Percentiles rank a stretch among this genome's conserved stretches.
Evolutionary conservation across 2,113 vertebrate genomes (phyloP).

Genomic region (Gadus chalcogrammus): DNA sequence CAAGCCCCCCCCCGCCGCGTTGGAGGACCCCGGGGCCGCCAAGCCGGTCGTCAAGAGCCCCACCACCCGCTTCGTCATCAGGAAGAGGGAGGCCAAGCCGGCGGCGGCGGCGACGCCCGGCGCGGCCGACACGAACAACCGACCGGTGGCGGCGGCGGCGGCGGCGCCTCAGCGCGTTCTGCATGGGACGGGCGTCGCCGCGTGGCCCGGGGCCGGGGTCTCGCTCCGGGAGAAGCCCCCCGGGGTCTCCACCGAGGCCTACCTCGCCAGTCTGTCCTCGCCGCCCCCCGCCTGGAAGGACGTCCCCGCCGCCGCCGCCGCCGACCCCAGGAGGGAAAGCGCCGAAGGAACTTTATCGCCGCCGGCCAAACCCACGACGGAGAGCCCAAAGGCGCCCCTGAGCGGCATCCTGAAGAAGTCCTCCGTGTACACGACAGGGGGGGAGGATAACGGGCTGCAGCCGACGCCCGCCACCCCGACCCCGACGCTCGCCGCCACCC

Average conservation of each 20-base stretch:
- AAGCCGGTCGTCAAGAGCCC: slow-evolving; percentile 69
- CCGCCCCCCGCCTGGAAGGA: slow-evolving; percentile 57
- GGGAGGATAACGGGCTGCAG: slow-evolving; percentile 67
- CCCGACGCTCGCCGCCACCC: slow-evolving; percentile 12
- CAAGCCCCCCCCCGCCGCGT: slow-evolving; percentile 64
- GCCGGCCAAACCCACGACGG: slow-evolving; percentile 65
- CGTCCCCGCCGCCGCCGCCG: slow-evolving; percentile 13
- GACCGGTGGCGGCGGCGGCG: slow-evolving; percentile 22
- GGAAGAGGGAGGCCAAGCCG: slow-evolving; percentile 71
- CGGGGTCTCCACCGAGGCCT: slow-evolving; percentile 90
- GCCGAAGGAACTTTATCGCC: slow-evolving; percentile 57
- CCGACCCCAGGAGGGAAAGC: slow-evolving; percentile 37
- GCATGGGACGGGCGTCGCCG: no score
- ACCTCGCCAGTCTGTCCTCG: slow-evolving; percentile 80
- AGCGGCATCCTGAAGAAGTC: slow-evolving; percentile 80
- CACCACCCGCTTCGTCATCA: slow-evolving; percentile 67
- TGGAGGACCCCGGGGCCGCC: slow-evolving; percentile 78
- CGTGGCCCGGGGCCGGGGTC: slow-evolving; percentile 32
- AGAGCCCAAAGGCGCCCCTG: slow-evolving; percentile 78
- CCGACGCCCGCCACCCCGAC: slow-evolving; percentile 30
- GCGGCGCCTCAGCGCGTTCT: neutral
- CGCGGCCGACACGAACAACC: slow-evolving; percentile 41
- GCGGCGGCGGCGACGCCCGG: slow-evolving; percentile 51
- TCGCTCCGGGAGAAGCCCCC: slow-evolving; percentile 91
- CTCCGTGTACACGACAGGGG: slow-evolving; percentile 65